Percentiles rank a stretch among this genome's conserved stretches.
Conservation (phyloP, 2,888 invertebrate genomes). For the Sphaerophoria taeniata region DNA sequence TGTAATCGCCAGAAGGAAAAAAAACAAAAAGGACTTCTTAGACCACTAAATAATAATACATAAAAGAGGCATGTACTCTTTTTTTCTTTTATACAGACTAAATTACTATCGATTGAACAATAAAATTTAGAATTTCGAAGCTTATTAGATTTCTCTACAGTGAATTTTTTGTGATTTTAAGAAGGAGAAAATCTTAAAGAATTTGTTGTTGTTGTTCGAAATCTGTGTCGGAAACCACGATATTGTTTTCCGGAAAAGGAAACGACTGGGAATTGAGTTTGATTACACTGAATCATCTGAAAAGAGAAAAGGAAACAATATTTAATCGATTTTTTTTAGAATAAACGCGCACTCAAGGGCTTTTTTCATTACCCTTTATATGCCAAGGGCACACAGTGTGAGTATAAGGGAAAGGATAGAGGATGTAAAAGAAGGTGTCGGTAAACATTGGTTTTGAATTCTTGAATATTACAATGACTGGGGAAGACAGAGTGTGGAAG, state of each 20-base stretch:
- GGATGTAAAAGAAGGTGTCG: too few relatives aligned
- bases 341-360: too few relatives aligned
- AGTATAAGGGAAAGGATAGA: too few relatives aligned
- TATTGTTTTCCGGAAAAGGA: conserved; percentile 47
- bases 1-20: conserved; percentile 19
- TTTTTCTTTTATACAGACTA: conserved; percentile 33
- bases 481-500: not conserved
- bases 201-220: conserved; percentile 24
- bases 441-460: too few relatives aligned
- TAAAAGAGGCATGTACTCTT: conserved; percentile 16
- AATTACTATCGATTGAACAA: conserved; percentile 46
- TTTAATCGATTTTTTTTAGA: too few relatives aligned
- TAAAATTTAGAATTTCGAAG: conserved; percentile 44
- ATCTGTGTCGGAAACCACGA: conserved; percentile 42
- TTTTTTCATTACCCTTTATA: too few relatives aligned
- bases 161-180: conserved; percentile 38
- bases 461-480: too few relatives aligned
- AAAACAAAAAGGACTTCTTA: not conserved
- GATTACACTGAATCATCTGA: conserved; percentile 75
- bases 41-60: conserved; percentile 50
- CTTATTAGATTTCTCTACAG: conserved; percentile 40
- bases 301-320: conserved; percentile 27
- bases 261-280: conserved; percentile 38
- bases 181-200: conserved; percentile 62
- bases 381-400: too few relatives aligned